Conservation (phyloP, 2,888 invertebrate species). For the Apotomis betuletana region DNA sequence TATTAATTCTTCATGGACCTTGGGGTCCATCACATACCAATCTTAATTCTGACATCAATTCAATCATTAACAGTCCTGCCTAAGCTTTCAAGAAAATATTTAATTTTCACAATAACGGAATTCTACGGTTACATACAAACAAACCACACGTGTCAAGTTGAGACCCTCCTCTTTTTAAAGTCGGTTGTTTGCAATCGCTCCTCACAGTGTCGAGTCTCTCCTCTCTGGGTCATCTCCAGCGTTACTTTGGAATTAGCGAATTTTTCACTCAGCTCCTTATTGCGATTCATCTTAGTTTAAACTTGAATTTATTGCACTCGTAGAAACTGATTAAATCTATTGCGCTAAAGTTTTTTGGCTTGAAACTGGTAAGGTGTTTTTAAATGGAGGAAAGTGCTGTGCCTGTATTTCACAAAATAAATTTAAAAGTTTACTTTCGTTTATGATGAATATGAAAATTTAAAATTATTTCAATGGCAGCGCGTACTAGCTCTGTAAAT, state of each 20-base stretch:
- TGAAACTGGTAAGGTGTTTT: constrained; percentile 11
- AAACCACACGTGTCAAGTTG: too few species aligned
- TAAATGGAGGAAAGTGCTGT: not conserved
- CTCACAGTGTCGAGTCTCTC: constrained; percentile 1
- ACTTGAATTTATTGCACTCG: constrained; percentile 62
- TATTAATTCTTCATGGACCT: too few species aligned
- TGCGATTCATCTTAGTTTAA: constrained; percentile 71
- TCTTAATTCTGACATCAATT: too few species aligned
- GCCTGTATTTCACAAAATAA: not conserved
- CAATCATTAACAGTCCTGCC: too few species aligned
- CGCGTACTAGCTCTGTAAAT: too few species aligned
- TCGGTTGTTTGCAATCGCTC: not conserved
- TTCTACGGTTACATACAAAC: too few species aligned
- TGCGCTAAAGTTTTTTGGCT: constrained; percentile 21
- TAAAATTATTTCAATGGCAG: too few species aligned
- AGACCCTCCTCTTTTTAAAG: not conserved
- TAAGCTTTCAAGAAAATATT: too few species aligned
- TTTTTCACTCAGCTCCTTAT: constrained; percentile 71
- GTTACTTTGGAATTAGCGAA: constrained; percentile 74
- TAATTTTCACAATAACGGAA: too few species aligned
- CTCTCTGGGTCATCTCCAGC: constrained; percentile 45
- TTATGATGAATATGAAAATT: too few species aligned
- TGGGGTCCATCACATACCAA: too few species aligned
- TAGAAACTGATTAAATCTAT: constrained; percentile 59
- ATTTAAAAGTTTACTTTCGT: not conserved